Evolutionary conservation across 2,797 vertebrate genomes (phyloP).

Genomic region (Ibycter americanus): DNA sequence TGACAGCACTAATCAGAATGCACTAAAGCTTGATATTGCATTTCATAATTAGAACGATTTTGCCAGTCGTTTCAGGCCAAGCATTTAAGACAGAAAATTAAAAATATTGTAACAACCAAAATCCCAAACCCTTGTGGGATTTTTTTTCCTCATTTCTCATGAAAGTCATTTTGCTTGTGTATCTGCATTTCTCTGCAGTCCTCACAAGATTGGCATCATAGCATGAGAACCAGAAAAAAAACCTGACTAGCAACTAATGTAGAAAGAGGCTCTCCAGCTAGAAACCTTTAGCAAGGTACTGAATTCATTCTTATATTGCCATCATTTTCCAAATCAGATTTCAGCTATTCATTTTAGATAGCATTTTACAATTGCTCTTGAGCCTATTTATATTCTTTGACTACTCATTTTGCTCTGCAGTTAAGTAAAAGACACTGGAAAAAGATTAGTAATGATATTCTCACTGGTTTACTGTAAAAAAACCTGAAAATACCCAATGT

Average conservation of each 20-base stretch:
- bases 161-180: not conserved
- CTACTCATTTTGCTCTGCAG: not conserved
- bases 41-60: conserved; percentile 11
- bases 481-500: conserved; percentile 26
- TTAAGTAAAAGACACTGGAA: conserved; percentile 13
- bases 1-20: not conserved
- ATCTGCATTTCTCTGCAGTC: not conserved
- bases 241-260: not conserved
- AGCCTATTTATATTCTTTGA: not conserved
- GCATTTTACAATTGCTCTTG: conserved; percentile 12
- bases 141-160: not conserved
- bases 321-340: not conserved
- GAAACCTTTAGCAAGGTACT: not conserved
- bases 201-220: not conserved
- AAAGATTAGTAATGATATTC: not conserved
- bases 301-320: not conserved
- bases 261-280: not conserved
- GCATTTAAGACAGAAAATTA: not conserved
- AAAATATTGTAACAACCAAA: not conserved
- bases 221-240: not conserved
- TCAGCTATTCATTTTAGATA: not conserved
- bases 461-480: conserved; percentile 41
- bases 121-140: not conserved
- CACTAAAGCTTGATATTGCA: not conserved
- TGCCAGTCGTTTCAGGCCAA: not conserved